phyloP scores from a whole-genome alignment of 2,797 vertebrate species.

The Halcyon smyrnensis region DNA sequence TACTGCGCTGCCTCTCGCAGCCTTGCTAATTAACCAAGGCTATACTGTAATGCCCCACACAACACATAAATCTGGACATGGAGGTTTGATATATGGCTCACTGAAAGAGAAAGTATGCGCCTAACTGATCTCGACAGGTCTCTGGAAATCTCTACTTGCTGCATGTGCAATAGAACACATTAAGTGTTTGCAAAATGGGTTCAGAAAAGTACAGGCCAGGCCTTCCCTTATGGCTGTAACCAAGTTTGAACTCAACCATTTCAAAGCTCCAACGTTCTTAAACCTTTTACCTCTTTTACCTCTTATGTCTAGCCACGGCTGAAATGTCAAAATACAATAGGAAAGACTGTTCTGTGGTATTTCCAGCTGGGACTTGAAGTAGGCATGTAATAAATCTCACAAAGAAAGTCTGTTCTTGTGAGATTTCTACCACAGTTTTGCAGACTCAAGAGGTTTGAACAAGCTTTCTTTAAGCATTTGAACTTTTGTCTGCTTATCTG shows the following conservation, averaged over 20 bases:
- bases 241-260: slow-evolving; percentile 39
- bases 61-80: neutral
- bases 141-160: slow-evolving; percentile 3
- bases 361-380: slow-evolving; percentile 61
- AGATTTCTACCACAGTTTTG: slow-evolving; percentile 61
- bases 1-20: neutral
- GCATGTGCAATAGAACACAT: neutral
- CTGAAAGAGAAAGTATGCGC: neutral
- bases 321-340: slow-evolving; percentile 64
- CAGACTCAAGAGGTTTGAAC: slow-evolving; percentile 45
- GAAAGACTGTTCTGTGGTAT: slow-evolving; percentile 65
- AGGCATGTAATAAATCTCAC: slow-evolving; percentile 72
- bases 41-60: neutral
- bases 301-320: slow-evolving; percentile 32
- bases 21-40: neutral
- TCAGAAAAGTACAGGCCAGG: neutral
- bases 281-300: slow-evolving; percentile 58
- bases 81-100: neutral
- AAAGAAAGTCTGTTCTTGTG: slow-evolving; percentile 70
- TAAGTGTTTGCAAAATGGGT: neutral
- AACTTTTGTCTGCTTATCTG: slow-evolving; percentile 61
- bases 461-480: slow-evolving; percentile 49
- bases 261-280: slow-evolving; percentile 35
- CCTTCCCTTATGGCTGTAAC: neutral
- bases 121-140: neutral